A percentile compares a stretch with the other conserved stretches of the same genome.
These are phyloP conservation scores for Psephotus haematonotus DNA, from an alignment of 2,113 vertebrate species.

Conservation along the genomic window DNA sequence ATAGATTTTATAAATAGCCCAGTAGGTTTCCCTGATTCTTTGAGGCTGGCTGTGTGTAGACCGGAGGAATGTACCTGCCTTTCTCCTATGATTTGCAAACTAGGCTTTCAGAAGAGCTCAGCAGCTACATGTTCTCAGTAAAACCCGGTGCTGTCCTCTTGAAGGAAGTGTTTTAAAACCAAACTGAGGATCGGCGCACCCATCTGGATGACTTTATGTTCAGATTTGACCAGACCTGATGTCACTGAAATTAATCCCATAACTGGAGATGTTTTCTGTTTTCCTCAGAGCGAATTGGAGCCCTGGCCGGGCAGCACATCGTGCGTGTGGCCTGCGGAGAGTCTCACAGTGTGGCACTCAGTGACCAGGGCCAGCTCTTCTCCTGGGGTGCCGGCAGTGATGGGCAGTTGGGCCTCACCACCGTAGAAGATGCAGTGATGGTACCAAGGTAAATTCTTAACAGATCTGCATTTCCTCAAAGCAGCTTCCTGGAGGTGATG, in stretches of 20 bases:
- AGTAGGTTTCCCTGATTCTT: background rate
- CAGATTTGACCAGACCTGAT: background rate
- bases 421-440: constrained; percentile 79
- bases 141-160: background rate
- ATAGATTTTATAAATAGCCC: background rate
- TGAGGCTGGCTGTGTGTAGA: background rate
- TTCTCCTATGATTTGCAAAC: background rate
- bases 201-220: background rate
- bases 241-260: background rate
- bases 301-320: constrained; percentile 90
- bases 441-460: constrained; percentile 85
- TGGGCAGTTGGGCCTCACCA: constrained; percentile 90
- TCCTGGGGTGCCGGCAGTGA: constrained; percentile 90
- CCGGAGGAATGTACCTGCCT: background rate
- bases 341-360: constrained; percentile 89
- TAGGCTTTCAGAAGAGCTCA: background rate
- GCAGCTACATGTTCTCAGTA: background rate
- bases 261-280: background rate
- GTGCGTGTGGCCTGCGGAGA: constrained; percentile 86
- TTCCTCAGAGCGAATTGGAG: constrained; percentile 84
- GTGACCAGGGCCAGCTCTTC: constrained; percentile 90
- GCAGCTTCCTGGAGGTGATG: background rate
- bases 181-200: accelerated
- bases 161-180: background rate
- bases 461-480: background rate